Evolutionary conservation across 2,888 invertebrate species (phyloP), one percentile per base, ranked within the genome.

Genomic region (Ernsta delagoae): DNA sequence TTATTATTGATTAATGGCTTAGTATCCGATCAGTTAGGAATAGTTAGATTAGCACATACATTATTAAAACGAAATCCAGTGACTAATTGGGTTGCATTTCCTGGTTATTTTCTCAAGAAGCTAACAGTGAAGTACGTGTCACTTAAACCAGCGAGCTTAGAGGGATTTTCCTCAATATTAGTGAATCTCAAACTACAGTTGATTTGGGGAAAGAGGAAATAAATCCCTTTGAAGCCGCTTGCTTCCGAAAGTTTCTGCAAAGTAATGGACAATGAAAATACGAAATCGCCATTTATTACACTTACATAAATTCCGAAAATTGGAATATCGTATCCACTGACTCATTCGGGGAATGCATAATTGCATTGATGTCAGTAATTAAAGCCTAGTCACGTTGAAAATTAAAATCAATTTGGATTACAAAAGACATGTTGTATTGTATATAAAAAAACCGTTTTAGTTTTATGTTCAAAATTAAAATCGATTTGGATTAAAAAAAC

Each of bases 61-160:
- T n/a, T n/a, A n/a, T n/a, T n/a, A n/a, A n/a, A n/a, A n/a, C n/a
- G 36, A 36, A 36, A 36, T 36, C 4, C 0, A 45, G 45, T 45
- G 45, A 45, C 45, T 5, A 45, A n/a, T 45, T 45, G 45, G 45
- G n/a, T 45, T 45, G 45, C 45, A n/a, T 45, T 45, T 45, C 45
- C 45, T 45, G 45, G 45, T 45, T 45, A 45, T 45, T 45, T n/a
- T n/a, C 11, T 45, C 0, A n/a, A 11, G n/a, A 45, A n/a, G 45
- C n/a, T 45, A 45, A n/a, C n/a, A 43, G 43, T 2, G 5, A 48
- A 12, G 48, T 50, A 16, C 7, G 48, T 50, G n/a, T 50, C 45
- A 50, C 48, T 50, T 50, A 50, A 50, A 12, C 48, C 12, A 50
- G 12, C 16, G 12, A 6, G 16, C 48, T 50, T 50, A 12, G 48